Evolutionary conservation across 2,113 vertebrate genomes (phyloP).

Genomic region (Sarotherodon lohbergeri): DNA sequence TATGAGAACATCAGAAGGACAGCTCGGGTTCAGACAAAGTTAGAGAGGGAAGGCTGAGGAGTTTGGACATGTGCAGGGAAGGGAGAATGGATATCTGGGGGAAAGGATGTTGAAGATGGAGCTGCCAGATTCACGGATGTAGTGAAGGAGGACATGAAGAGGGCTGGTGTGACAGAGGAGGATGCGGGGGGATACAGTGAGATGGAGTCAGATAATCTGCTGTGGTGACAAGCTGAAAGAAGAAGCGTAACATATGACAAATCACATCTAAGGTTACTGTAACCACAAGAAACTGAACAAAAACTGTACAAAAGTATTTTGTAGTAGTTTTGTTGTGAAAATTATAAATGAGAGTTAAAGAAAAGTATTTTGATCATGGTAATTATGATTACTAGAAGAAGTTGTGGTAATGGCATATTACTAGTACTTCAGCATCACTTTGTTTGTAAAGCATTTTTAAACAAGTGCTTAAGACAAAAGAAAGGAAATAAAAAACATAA

Average conservation of each 20-base stretch:
- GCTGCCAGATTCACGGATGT: background rate
- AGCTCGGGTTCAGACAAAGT: background rate
- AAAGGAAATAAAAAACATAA: background rate
- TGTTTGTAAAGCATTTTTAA: background rate
- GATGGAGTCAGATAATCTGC: background rate
- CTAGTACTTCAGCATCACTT: background rate
- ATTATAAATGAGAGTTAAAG: background rate
- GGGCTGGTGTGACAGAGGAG: background rate
- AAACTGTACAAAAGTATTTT: background rate
- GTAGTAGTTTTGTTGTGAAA: background rate
- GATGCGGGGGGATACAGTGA: background rate
- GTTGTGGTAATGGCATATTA: background rate
- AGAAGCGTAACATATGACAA: background rate
- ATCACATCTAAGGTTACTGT: background rate
- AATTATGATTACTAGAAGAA: background rate
- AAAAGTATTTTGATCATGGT: background rate
- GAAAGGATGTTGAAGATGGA: background rate
- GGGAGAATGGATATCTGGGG: background rate
- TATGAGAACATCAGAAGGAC: background rate
- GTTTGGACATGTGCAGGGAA: background rate
- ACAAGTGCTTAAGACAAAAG: background rate
- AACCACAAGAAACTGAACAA: background rate
- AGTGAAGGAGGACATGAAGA: background rate
- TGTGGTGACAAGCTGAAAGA: background rate
- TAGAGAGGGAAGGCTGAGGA: background rate